A percentile compares a stretch with the other conserved stretches of the same genome.
Conservation (phyloP, 1,140 invertebrate genomes). For the Drosophila setifemur region DNA sequence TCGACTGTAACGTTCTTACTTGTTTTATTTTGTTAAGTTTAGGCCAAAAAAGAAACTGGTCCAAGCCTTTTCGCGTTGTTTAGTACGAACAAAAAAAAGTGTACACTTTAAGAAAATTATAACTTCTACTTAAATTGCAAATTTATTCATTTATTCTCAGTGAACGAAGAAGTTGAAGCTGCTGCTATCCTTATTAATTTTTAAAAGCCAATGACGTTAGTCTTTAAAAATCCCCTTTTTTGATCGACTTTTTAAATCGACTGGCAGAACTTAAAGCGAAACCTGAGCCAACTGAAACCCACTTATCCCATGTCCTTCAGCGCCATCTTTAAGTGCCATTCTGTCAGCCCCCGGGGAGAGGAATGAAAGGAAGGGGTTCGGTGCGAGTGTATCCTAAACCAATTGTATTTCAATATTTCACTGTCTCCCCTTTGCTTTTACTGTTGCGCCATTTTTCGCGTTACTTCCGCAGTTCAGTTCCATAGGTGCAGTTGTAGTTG, state of each 20-base stretch:
- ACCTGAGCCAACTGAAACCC: neutral
- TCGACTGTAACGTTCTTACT: no score
- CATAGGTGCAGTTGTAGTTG: neutral
- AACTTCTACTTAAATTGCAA: no score
- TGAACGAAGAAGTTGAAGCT: neutral
- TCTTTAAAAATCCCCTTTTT: conserved; percentile 2
- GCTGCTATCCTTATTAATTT: neutral
- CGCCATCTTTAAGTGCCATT: conserved; percentile 22
- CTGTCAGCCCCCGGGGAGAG: neutral
- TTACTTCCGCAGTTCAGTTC: conserved; percentile 46
- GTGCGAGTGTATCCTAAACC: conserved; percentile 44
- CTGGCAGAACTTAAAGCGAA: conserved; percentile 12
- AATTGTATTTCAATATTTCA: conserved; percentile 79
- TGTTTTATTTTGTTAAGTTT: no score
- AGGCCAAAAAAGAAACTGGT: no score
- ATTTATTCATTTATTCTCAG: neutral
- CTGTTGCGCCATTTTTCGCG: conserved; percentile 68
- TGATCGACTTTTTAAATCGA: conserved; percentile 23
- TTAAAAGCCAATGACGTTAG: neutral
- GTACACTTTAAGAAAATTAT: no score
- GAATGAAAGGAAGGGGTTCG: neutral
- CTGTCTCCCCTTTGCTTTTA: conserved; percentile 47
- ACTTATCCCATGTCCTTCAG: conserved; percentile 18
- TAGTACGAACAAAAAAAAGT: no score
- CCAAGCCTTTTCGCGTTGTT: no score